phyloP scores from a whole-genome alignment of 2,113 vertebrate species.

The Athene noctua region DNA sequence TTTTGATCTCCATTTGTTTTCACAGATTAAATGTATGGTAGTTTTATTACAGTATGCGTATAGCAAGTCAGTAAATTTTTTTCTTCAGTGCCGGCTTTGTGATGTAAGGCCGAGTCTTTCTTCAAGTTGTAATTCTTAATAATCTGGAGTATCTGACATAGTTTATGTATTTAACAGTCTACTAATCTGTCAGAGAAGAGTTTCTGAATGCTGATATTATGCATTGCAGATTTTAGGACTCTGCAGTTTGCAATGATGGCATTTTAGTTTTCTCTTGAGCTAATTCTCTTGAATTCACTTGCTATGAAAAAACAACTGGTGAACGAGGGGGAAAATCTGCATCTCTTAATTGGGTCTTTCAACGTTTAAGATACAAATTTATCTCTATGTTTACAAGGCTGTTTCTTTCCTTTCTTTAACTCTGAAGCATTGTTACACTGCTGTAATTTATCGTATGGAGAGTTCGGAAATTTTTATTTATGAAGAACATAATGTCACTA shows the following conservation, averaged over 20 bases:
- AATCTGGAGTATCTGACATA: neutral
- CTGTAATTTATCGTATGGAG: neutral
- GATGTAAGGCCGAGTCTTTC: neutral
- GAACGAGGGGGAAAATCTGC: neutral
- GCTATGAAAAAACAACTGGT: neutral
- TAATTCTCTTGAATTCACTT: neutral
- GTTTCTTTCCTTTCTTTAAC: neutral
- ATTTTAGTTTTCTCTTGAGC: neutral
- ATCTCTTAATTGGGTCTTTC: neutral
- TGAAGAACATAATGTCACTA: neutral
- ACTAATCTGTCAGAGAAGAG: neutral
- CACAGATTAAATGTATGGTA: slow-evolving; percentile 20
- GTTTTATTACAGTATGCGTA: neutral
- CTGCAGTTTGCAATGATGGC: neutral
- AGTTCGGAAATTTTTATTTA: neutral
- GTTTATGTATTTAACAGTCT: neutral
- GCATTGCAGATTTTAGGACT: neutral
- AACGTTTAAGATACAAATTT: neutral
- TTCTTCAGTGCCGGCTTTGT: neutral
- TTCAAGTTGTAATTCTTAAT: neutral
- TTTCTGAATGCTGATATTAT: neutral
- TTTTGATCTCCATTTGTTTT: slow-evolving; percentile 56
- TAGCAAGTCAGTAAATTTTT: neutral
- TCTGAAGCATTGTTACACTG: neutral
- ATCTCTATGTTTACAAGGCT: neutral